Evolutionary conservation across 2,888 invertebrate species (phyloP), one percentile per base, ranked within the genome.

Genomic region (Protodeltote pygarga): DNA sequence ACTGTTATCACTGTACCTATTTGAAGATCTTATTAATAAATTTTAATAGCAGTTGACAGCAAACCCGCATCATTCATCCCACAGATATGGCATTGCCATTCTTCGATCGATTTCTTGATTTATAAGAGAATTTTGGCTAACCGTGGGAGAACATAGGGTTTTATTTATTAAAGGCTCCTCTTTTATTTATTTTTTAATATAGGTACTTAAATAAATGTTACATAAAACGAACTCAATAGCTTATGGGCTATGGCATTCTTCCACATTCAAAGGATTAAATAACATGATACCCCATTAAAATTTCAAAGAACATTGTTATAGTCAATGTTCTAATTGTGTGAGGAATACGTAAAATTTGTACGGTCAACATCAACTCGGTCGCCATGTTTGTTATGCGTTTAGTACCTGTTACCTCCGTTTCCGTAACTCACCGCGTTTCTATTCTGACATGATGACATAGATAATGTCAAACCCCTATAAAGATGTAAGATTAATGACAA

Each of bases 381-480:
- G 28, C 38, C 45, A 58, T 53, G 45, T 65, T 59, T 59, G 44
- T 13, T 49, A 65, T 38, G 31, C 65, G 23, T 46, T 65, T 54
- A 65, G 60, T 39, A 50, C 27, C 29, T 49, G 45, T 53, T 54
- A 54, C 60, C 42, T 46, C 35, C 29, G 33, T 54, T 54, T 49
- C 63, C 54, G 42, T 46, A 60, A 41, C 24, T 13, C 8, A 19
- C 25, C 46, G 21, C 38, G 24, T 57, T 61, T 54, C 62, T 47
- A 54, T 16, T 32, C 17, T 32, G 25, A 39, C 24, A 46, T 25
- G 42, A 45, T 45, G 64, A 48, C 48, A 64, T 42, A 49, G 21
- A 62, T 55, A 48, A 39, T 28, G 23, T 47, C 21, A 46, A 15
- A 39, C 11, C 14, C 25, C 16, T 10, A 11, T 13, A 15, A 40